Base-by-base conservation (phyloP, 2,797 vertebrate species). In the Ptychadena robeensis region DNA sequence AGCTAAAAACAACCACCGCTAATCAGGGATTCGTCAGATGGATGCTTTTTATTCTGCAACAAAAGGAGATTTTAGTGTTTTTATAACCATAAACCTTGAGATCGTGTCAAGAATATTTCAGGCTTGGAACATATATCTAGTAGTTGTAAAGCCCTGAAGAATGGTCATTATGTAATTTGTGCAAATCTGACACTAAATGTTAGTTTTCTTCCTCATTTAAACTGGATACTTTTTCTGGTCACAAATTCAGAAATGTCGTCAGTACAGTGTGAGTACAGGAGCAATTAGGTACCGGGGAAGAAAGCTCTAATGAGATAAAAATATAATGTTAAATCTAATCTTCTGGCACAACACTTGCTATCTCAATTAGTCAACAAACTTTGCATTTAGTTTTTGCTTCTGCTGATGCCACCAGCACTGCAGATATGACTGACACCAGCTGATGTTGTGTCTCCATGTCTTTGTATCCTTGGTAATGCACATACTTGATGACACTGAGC, bases 51-150 rank as follows among this genome's bases (percentile, higher is more conserved):
- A 35, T 57, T 14, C 3, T 61, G 15, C 9, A 37, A 28, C 10
- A 25, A 44, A 44, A 61, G 44, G 25, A 76, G 73, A 38, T 40
- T 25, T 25, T 76, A n/a, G 25, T 44, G 34, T 37, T 9, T 37
- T 30, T 22, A 38, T 53, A 35, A 15, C 61, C 22, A 18, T 65
- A 64, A 76, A 76, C 61, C 9, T 10, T 63, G 35, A 64, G 53
- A 32, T 10, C 38, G 30, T 3, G 14, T 66, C 74, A 77, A 48
- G 61, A 32, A 48, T 67, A 67, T 77, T 44, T 77, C 31, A 66
- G 27, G 15, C 63, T 48, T 15, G n/a, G 37, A 68, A 78, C 75
- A 68, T 64, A 57, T 68, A 40, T 57, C 31, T 28, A 27, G 37
- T 1, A 63, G 40, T 32, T 30, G 57, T 68, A 53, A 67, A 40